These are phyloP conservation scores for Pipistrellus pygmaeus DNA, from an alignment of 2,797 vertebrate genomes.

Conservation along the genomic window DNA sequence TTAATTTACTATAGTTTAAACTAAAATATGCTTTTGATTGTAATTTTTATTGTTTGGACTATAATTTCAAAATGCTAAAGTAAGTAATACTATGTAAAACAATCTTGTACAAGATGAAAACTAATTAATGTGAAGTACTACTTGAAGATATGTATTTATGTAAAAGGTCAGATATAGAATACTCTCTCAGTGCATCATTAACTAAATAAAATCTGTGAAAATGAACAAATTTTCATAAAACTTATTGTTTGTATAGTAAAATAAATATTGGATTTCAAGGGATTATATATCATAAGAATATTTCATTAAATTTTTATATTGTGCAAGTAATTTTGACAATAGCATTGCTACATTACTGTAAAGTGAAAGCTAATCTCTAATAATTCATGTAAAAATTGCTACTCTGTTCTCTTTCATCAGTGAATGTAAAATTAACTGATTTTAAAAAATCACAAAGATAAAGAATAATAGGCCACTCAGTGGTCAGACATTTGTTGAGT, in stretches of 20 bases:
- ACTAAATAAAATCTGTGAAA: constrained; percentile 44
- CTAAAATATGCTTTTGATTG: constrained; percentile 79
- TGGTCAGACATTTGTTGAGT: neutral
- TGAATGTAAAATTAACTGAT: neutral
- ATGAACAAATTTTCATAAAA: constrained; percentile 44
- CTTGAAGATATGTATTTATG: constrained; percentile 83
- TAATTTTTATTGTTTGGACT: constrained; percentile 74
- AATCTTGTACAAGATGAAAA: constrained; percentile 75
- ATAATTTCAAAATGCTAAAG: constrained; percentile 77
- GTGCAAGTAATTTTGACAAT: constrained; percentile 24
- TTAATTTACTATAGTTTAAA: constrained; percentile 76
- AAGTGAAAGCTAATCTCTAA: neutral
- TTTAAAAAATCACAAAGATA: neutral
- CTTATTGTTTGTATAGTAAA: neutral
- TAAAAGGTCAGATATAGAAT: constrained; percentile 78
- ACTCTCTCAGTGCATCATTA: constrained; percentile 71
- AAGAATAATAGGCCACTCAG: neutral
- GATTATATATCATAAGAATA: neutral
- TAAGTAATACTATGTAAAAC: constrained; percentile 79
- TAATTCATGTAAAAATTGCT: neutral
- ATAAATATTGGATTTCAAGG: constrained; percentile 52
- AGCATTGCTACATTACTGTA: neutral
- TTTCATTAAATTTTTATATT: neutral
- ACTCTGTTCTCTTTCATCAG: neutral
- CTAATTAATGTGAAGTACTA: constrained; percentile 79